Conservation (phyloP, 2,888 invertebrate species). For the Steinernema hermaphroditum region DNA sequence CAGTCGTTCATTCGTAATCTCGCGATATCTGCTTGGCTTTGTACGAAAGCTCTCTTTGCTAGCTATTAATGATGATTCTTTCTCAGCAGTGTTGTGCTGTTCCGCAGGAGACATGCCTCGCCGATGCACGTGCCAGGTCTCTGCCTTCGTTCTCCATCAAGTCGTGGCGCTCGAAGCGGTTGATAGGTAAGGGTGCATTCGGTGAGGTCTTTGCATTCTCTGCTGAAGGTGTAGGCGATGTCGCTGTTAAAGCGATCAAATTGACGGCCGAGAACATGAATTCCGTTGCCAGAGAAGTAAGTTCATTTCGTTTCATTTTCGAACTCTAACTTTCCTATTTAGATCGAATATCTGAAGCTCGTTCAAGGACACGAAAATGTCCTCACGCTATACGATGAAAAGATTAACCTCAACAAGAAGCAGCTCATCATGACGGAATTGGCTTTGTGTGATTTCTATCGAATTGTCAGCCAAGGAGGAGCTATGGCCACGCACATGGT, state of each 20-base stretch:
- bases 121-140: neutral
- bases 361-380: conserved; percentile 14
- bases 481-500: neutral
- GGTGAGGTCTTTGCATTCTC: conserved; percentile 21
- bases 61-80: neutral
- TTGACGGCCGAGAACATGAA: neutral
- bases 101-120: neutral
- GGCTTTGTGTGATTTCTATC: neutral
- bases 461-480: neutral
- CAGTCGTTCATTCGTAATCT: neutral
- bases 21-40: neutral
- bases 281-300: neutral
- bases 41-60: neutral
- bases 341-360: neutral
- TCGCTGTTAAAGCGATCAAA: neutral
- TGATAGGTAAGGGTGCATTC: conserved; percentile 18
- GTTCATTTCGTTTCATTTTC: neutral
- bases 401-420: neutral
- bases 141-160: neutral
- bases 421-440: conserved; percentile 7
- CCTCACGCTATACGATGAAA: neutral
- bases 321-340: neutral
- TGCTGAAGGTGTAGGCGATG: neutral
- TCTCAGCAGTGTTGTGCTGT: neutral
- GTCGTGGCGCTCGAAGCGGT: neutral